phyloP scores from a whole-genome alignment of 2,888 invertebrate genomes.

The Eubasilissa splendida region DNA sequence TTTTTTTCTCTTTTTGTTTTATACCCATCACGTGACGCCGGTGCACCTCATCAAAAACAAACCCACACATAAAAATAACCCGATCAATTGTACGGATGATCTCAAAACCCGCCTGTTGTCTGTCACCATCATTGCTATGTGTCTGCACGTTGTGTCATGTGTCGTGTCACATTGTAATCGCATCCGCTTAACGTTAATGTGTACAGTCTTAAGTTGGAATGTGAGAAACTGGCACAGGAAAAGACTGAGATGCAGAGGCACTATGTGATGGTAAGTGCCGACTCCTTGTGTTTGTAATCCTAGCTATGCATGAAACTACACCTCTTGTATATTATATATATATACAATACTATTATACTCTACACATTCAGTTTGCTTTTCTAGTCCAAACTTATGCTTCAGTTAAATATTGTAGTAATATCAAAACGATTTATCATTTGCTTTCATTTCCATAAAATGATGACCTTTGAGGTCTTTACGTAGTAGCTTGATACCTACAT shows the following conservation, averaged over 20 bases:
- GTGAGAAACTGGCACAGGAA: constrained; percentile 88
- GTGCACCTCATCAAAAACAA: constrained; percentile 47
- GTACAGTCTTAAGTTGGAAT: constrained; percentile 85
- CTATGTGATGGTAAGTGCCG: constrained; percentile 85
- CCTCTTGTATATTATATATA: no score
- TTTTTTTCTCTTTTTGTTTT: constrained; percentile 61
- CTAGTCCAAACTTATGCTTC: no score
- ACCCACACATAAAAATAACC: constrained; percentile 42
- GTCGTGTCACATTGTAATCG: constrained; percentile 45
- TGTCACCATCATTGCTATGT: constrained; percentile 49
- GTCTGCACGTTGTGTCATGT: constrained; percentile 46
- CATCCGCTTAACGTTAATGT: constrained; percentile 53
- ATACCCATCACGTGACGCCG: constrained; percentile 51
- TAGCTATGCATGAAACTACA: constrained; percentile 1
- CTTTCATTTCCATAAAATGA: no score
- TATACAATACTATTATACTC: no score
- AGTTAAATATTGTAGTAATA: no score
- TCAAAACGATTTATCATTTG: no score
- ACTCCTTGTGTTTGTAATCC: constrained; percentile 1
- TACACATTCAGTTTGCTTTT: no score
- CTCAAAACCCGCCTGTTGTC: constrained; percentile 48
- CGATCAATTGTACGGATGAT: constrained; percentile 28
- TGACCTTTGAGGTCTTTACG: no score
- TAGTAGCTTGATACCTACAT: no score
- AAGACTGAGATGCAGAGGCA: constrained; percentile 92